Base-by-base conservation (phyloP, 1,140 invertebrate genomes). In the Oreohelix idahoensis region DNA sequence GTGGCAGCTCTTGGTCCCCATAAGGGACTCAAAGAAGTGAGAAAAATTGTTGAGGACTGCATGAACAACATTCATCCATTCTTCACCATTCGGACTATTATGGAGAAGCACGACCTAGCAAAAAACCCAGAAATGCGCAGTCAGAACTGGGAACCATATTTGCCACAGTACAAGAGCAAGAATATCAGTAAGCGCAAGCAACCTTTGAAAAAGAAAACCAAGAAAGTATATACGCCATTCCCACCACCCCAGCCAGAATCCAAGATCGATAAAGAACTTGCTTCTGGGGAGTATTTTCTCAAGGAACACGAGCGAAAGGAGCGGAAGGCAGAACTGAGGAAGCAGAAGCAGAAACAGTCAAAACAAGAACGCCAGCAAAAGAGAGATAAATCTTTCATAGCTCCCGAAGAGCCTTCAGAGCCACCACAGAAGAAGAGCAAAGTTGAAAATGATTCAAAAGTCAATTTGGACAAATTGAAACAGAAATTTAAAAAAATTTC, bases 141-240 rank as follows among this genome's bases (percentile, higher is more conserved):
- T 94, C 97, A 99, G 93, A 97, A 96, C 91, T 99, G 99, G 99
- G 97, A 98, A 53, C 94, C 98, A 84, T 99, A 99, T 93, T 92
- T 99, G 83, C 99, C 99, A 0, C 98, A 98, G 88, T 99, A 99
- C 90, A 97, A 96, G 87, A 96, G 95, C 87, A 99, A 98, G 92
- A 99, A 96, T 94, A 94, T 97, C 1, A 95, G 94, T 89, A 97
- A 96, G 93, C 92, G 96, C 38, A 97, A 96, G 93, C 94, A 98
- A 90, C 96, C 97, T 51, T 90, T 91, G 90, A 92, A 92, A 85
- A 92, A 90, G 84, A 79, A 73, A 49, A 66, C 39, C 35, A 99
- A 99, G 94, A 97, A 97, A 92, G 95, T 95, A 26, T 99, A 99
- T 89, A 99, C 98, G 83, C 98, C 98, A 42, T 99, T 99, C 94